Percentiles rank a stretch among this genome's conserved stretches.
phyloP scores from a whole-genome alignment of 2,797 vertebrate genomes.

The Petrocephalus schoutedeni region DNA sequence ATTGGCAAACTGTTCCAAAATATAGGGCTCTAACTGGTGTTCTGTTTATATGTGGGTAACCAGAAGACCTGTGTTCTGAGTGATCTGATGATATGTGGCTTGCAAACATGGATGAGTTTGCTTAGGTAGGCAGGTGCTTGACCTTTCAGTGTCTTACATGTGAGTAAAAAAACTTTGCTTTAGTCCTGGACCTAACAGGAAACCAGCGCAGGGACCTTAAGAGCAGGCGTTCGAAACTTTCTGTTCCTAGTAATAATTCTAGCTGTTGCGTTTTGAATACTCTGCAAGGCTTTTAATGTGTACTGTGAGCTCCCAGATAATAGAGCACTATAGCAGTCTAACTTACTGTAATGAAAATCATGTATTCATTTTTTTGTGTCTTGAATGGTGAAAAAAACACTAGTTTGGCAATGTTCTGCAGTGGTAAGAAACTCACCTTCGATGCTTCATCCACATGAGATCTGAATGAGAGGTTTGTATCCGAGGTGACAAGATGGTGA shows the following conservation, averaged over 20 bases:
- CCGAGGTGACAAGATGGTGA: neutral
- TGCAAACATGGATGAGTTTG: neutral
- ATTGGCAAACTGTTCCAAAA: too few relatives aligned
- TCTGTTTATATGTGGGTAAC: too few relatives aligned
- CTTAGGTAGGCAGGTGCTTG: neutral
- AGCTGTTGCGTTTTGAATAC: neutral
- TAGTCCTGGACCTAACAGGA: neutral
- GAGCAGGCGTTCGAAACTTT: neutral
- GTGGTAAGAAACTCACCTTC: neutral
- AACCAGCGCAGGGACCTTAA: neutral
- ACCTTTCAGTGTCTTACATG: neutral
- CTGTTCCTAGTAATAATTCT: neutral
- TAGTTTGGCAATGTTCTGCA: neutral
- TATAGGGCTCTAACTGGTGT: too few relatives aligned
- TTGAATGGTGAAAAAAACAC: neutral
- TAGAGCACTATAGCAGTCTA: neutral
- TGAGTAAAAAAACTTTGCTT: neutral
- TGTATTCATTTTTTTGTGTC: neutral
- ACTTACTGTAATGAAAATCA: neutral
- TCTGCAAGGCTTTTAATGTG: neutral
- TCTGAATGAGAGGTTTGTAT: neutral
- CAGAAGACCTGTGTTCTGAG: neutral
- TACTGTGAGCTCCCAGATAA: neutral
- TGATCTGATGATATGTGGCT: neutral
- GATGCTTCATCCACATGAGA: neutral